Percentiles rank a stretch among this genome's conserved stretches.
Conservation (phyloP, 2,888 invertebrate genomes). For the Rhingia campestris region DNA sequence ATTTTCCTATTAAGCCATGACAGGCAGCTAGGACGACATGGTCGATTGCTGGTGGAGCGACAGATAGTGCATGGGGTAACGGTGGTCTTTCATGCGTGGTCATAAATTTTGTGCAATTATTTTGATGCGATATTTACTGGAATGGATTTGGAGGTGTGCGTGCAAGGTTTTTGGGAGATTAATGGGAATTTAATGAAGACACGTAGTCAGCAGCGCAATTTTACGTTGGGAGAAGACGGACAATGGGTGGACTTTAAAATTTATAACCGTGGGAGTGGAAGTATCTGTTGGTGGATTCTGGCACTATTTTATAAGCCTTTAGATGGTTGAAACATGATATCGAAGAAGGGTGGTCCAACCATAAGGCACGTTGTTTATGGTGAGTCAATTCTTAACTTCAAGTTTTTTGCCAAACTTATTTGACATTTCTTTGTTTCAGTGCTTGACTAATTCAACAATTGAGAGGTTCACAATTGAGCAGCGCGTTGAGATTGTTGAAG, state of each 20-base stretch:
- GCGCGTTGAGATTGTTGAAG: too few species aligned
- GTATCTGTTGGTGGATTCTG: not conserved
- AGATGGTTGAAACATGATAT: too few species aligned
- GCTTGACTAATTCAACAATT: too few species aligned
- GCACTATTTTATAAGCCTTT: too few species aligned
- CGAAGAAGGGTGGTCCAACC: too few species aligned
- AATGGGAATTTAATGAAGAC: slow-evolving; percentile 40
- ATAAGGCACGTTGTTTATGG: too few species aligned
- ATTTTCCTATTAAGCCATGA: slow-evolving; percentile 72
- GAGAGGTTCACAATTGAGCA: too few species aligned
- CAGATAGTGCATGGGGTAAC: not conserved
- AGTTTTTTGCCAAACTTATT: too few species aligned
- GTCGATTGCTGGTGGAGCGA: slow-evolving; percentile 3
- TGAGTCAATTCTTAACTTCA: too few species aligned
- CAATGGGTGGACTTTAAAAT: not conserved
- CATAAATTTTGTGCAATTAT: slow-evolving; percentile 73
- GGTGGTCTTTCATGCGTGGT: slow-evolving; percentile 68
- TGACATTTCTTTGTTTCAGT: too few species aligned
- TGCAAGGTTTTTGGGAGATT: slow-evolving; percentile 7
- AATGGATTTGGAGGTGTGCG: slow-evolving; percentile 50
- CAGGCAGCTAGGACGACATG: slow-evolving; percentile 47
- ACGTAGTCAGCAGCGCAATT: not conserved
- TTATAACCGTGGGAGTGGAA: not conserved
- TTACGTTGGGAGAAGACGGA: not conserved
- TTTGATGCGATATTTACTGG: slow-evolving; percentile 69